Percentiles rank a stretch among this genome's conserved stretches.
These are phyloP conservation scores for Halocaridina rubra DNA, from an alignment of 2,888 invertebrate species.

Conservation along the genomic window DNA sequence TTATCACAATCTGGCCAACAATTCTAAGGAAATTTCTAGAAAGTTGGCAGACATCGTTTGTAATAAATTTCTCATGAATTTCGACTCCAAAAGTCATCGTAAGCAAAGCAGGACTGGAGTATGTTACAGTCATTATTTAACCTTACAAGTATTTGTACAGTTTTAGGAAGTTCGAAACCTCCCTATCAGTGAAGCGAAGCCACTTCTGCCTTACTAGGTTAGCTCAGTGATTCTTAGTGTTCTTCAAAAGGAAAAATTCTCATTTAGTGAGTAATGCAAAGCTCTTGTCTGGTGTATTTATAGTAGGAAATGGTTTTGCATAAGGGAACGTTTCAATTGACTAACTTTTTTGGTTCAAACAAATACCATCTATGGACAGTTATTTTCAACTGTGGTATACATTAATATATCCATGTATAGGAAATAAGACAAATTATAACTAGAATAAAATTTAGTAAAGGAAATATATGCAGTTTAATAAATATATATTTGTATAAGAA, in stretches of 20 bases:
- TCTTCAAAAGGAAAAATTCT: constrained; percentile 17
- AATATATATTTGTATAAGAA: too few species aligned
- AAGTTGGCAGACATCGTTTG: too few species aligned
- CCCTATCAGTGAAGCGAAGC: constrained; percentile 54
- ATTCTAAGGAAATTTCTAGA: background rate
- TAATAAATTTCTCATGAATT: too few species aligned
- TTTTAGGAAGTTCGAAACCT: constrained; percentile 51
- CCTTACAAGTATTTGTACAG: constrained; percentile 60
- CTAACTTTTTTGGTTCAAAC: too few species aligned
- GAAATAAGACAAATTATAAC: too few species aligned
- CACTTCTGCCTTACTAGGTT: constrained; percentile 56
- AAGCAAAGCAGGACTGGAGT: constrained; percentile 42
- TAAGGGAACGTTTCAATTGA: too few species aligned
- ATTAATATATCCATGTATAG: too few species aligned
- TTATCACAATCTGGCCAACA: constrained; percentile 10
- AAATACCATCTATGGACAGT: too few species aligned
- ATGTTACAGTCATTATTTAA: constrained; percentile 41
- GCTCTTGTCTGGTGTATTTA: background rate
- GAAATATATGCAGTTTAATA: too few species aligned
- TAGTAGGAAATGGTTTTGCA: background rate
- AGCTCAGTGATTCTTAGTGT: constrained; percentile 55
- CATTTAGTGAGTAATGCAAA: background rate
- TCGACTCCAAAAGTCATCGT: too few species aligned
- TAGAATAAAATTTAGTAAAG: too few species aligned
- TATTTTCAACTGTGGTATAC: too few species aligned